Conservation (phyloP, 23 tunicate genomes). For the Trididemnum miniatum region DNA sequence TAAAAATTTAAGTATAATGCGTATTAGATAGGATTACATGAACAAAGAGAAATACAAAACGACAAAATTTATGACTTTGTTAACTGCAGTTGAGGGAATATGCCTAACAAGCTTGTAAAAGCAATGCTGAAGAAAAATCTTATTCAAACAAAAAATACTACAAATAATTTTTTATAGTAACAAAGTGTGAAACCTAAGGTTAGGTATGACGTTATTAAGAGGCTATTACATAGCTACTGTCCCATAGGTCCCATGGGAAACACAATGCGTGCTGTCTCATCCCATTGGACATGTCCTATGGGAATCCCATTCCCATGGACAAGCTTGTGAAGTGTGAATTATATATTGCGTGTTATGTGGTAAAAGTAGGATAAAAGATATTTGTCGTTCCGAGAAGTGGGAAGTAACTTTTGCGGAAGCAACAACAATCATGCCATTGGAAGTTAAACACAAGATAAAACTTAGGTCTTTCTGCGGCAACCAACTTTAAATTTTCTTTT, state of each 20-base stretch:
- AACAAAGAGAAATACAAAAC: not conserved
- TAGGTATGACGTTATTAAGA: not conserved
- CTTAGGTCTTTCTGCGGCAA: not conserved
- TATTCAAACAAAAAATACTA: too few species aligned
- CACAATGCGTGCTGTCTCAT: not conserved
- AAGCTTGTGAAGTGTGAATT: not conserved
- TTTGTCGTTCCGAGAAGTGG: too few species aligned
- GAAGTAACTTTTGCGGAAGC: not conserved
- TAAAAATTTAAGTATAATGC: not conserved
- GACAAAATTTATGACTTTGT: not conserved
- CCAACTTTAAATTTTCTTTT: not conserved
- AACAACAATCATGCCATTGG: not conserved
- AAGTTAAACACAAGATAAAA: not conserved
- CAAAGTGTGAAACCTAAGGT: not conserved
- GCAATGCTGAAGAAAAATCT: not conserved
- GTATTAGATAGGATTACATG: not conserved
- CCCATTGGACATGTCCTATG: not conserved
- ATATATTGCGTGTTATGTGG: not conserved
- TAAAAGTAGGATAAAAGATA: not conserved
- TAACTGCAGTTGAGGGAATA: not conserved
- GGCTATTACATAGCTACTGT: not conserved
- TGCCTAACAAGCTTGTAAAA: not conserved
- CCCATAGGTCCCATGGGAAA: not conserved
- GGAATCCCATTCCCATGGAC: too few species aligned
- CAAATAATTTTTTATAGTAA: not conserved